phyloP scores from a whole-genome alignment of 2,888 invertebrate genomes.

The Drosophila mettleri region DNA sequence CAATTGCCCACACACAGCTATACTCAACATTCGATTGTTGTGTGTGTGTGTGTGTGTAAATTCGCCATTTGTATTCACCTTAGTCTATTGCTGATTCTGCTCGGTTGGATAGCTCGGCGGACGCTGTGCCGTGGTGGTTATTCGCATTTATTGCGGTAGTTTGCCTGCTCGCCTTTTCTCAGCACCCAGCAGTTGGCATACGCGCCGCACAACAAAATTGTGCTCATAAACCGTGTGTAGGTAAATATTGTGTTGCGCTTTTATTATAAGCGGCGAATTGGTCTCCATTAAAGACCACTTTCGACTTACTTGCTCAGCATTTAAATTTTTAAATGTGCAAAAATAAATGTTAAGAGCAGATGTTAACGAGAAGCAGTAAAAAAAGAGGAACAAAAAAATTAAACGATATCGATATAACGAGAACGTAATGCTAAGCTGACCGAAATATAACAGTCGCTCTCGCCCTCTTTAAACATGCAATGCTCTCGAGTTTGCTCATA shows the following conservation, averaged over 20 bases:
- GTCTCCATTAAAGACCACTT: constrained; percentile 37
- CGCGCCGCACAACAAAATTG: constrained; percentile 81
- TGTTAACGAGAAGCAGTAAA: constrained; percentile 28
- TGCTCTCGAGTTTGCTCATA: constrained; percentile 4
- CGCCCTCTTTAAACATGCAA: constrained; percentile 15
- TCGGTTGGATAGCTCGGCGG: constrained; percentile 9
- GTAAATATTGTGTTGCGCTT: constrained; percentile 53
- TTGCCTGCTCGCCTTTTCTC: constrained; percentile 71
- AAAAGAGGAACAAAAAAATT: not conserved
- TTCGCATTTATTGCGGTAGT: constrained; percentile 33
- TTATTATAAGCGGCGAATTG: not conserved
- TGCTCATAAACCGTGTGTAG: constrained; percentile 77
- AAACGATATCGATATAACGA: constrained; percentile 41
- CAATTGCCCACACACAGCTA: constrained; percentile 16
- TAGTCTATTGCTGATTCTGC: constrained; percentile 25
- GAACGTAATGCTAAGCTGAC: constrained; percentile 48
- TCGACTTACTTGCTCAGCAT: constrained; percentile 11
- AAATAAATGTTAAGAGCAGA: constrained; percentile 33
- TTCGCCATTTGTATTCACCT: constrained; percentile 27
- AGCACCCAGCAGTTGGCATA: constrained; percentile 81
- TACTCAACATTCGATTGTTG: not conserved
- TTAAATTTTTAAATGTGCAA: constrained; percentile 28
- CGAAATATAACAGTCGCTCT: constrained; percentile 45
- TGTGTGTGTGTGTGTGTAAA: not conserved
- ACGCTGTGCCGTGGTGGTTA: constrained; percentile 15